Conservation (phyloP, 2,888 invertebrate genomes). For the Junonia oenone region DNA sequence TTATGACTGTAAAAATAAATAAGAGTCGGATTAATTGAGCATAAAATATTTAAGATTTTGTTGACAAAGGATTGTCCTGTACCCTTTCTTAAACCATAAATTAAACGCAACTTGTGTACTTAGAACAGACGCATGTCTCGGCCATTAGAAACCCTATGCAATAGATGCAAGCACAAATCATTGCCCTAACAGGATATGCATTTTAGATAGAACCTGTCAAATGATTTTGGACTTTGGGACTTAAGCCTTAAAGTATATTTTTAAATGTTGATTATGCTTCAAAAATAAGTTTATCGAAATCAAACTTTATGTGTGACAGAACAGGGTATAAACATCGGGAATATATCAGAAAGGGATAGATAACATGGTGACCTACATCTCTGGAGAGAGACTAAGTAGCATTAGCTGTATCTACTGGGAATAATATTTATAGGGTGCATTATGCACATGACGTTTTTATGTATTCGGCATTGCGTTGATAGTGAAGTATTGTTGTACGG, state of each 20-base stretch:
- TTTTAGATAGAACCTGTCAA: slow-evolving; percentile 29
- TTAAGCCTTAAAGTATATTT: slow-evolving; percentile 21
- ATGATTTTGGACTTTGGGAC: slow-evolving; percentile 10
- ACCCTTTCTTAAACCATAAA: slow-evolving; percentile 69
- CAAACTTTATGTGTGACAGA: slow-evolving; percentile 39
- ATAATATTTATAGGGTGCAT: slow-evolving; percentile 76
- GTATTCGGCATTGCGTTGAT: slow-evolving; percentile 66
- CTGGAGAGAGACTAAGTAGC: slow-evolving; percentile 64
- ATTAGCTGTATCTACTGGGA: slow-evolving; percentile 66
- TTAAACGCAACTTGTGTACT: slow-evolving; percentile 58
- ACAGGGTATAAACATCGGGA: slow-evolving; percentile 40
- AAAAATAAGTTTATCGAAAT: slow-evolving; percentile 33
- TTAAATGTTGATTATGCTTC: slow-evolving; percentile 16
- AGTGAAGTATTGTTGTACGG: slow-evolving; percentile 43
- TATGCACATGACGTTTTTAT: slow-evolving; percentile 78
- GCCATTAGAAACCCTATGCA: slow-evolving; percentile 64
- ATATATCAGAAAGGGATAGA: slow-evolving; percentile 38
- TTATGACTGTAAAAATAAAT: slow-evolving; percentile 49
- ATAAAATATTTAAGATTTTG: slow-evolving; percentile 71
- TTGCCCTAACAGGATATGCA: slow-evolving; percentile 39
- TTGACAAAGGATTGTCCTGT: slow-evolving; percentile 63
- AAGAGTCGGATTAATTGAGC: slow-evolving; percentile 56
- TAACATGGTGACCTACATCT: slow-evolving; percentile 75
- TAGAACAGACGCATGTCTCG: slow-evolving; percentile 55
- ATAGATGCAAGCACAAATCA: slow-evolving; percentile 60